Base-by-base conservation (phyloP, 2,888 invertebrate genomes). In the Aleiodes alternator region DNA sequence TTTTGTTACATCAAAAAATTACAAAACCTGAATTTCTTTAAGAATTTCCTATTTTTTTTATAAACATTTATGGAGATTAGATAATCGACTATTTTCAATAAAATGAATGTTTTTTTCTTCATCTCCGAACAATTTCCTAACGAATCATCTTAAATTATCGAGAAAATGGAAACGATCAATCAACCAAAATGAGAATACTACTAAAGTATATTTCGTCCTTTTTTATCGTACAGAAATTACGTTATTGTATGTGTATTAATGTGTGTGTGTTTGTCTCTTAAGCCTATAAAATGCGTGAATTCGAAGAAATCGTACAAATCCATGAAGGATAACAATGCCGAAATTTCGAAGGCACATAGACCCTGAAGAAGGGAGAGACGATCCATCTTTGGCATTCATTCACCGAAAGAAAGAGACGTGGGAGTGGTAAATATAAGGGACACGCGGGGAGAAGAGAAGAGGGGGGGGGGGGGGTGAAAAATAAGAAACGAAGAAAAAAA, bases 341-440 rank as follows among this genome's bases (percentile, higher is more conserved):
- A 48, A 34, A 51, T 51, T 59, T 57, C 56, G 43, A 69, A 75
- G 76, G 76, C 69, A 70, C 72, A 81, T 78, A 83, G 82, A 84
- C 83, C 81, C 82, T 82, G 84, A 83, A 84, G 80, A 83, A 84
- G 80, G 51, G 76, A 73, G 76, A 73, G 76, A 77, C 84, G 84
- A 87, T 87, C 86, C 86, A 87, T 87, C 87, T 87, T 86, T 86
- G 82, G 83, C 81, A 84, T 86, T 86, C 86, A 87, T 86, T 86
- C 85, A 81, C 69, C 80, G 79, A 84, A 82, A 84, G 84, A 87
- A 85, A 83, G 80, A 83, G 82, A 29, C 31, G 31, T 68, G 57
- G 14, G 73, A 55, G 55, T 72, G 71, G 72, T 48, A 29, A 59
- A 50, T 69, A 50, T 57, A 48, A 57, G 56, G 68, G 68, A 50